phyloP scores from a whole-genome alignment of 1,140 invertebrate genomes.

The Cylas formicarius region DNA sequence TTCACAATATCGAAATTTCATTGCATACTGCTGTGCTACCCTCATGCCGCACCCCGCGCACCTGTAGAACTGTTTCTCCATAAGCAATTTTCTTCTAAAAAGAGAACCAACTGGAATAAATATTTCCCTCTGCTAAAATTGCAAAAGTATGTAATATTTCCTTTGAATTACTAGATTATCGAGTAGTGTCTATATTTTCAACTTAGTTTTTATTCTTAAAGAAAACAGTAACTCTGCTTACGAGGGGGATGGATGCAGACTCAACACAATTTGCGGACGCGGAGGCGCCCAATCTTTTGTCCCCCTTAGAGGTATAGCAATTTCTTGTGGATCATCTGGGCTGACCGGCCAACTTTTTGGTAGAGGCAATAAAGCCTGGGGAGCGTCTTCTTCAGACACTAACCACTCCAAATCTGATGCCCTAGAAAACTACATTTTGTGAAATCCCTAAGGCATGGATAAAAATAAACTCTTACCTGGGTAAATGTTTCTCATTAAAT shows the following conservation, averaged over 20 bases:
- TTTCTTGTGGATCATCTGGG: slow-evolving; percentile 48
- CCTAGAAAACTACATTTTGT: slow-evolving; percentile 35
- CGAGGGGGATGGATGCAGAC: slow-evolving; percentile 61
- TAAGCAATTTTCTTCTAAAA: slow-evolving; percentile 54
- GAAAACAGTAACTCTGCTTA: slow-evolving; percentile 43
- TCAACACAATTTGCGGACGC: slow-evolving; percentile 77
- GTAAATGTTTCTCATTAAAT: slow-evolving; percentile 71
- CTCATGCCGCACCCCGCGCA: slow-evolving; percentile 84
- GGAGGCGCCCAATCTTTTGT: slow-evolving; percentile 80
- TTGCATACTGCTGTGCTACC: slow-evolving; percentile 63
- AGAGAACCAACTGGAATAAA: too few relatives aligned
- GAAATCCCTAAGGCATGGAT: slow-evolving; percentile 1
- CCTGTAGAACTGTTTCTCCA: slow-evolving; percentile 71
- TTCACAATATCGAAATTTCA: slow-evolving; percentile 72
- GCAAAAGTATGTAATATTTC: slow-evolving; percentile 10
- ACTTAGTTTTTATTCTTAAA: background rate
- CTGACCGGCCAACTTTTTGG: slow-evolving; percentile 62
- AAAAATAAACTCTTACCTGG: slow-evolving; percentile 36
- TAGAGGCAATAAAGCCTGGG: slow-evolving; percentile 68
- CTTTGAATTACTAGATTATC: background rate
- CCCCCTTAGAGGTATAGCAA: slow-evolving; percentile 57
- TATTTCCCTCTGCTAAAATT: too few relatives aligned
- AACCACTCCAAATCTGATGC: slow-evolving; percentile 78
- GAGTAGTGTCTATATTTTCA: too few relatives aligned
- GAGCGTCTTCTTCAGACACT: slow-evolving; percentile 71